Conservation (phyloP, 2,113 vertebrate genomes). For the Clarias batrachus region DNA sequence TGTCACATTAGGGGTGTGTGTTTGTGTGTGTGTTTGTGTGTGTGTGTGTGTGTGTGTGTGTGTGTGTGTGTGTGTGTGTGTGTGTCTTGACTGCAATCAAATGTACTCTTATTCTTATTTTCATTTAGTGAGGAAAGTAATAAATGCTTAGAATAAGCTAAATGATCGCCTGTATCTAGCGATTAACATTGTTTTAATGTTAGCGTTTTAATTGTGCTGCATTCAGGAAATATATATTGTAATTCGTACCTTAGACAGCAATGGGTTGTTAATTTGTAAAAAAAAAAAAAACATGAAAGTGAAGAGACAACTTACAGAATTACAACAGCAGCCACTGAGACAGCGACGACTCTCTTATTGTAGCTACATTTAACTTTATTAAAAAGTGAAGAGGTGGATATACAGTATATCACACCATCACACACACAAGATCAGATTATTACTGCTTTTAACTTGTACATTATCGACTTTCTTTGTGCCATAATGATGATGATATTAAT, state of each 20-base stretch:
- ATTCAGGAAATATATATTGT: background rate
- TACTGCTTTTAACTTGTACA: background rate
- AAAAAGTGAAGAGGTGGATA: background rate
- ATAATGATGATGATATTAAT: background rate
- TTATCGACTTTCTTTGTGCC: background rate
- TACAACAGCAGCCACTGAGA: background rate
- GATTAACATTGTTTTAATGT: background rate
- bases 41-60: background rate
- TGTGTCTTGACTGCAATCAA: background rate
- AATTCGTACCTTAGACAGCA: too few species aligned
- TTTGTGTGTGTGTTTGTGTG: background rate
- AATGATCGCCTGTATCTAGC: background rate
- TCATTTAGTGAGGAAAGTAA: background rate
- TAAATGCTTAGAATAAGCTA: background rate
- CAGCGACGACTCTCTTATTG: background rate
- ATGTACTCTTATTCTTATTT: background rate
- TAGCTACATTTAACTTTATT: background rate
- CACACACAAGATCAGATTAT: background rate
- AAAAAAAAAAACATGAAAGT: background rate
- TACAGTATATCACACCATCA: background rate
- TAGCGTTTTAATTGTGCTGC: background rate
- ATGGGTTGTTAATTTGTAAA: too few species aligned
- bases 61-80: background rate
- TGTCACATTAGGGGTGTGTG: background rate
- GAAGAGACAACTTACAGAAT: background rate